Evolutionary conservation across 2,113 vertebrate species (phyloP), one percentile per base, ranked within the genome.

Genomic region (Paralichthys olivaceus): DNA sequence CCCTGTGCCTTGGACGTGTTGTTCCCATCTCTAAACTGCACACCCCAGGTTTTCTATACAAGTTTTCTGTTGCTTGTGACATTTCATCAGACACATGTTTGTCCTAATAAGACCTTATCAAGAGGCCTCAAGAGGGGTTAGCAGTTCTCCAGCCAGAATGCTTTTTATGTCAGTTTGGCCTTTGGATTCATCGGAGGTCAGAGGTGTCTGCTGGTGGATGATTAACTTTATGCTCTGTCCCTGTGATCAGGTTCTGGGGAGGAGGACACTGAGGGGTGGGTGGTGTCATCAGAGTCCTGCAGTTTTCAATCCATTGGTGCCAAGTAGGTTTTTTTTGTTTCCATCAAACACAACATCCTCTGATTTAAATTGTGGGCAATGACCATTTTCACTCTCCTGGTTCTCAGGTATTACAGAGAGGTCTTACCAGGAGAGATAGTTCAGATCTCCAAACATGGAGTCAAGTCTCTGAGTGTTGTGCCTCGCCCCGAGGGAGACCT

Each of bases 271-370:
- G 98, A 99, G 93, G 98, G 97, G 60, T 99, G 98, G 98, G 97
- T 99, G 13, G 96, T 99, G 63, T 99, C 98, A 17, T 99, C 98
- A 6, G 98, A 99, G 91, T 99, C 98, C 32, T 99, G 98, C 83
- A 98, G 98, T 90, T 99, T 98, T 93, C 96, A 99, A 93, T 99
- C 98, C 76, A 98, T 99, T 7, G 98, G 98, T 68, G 98, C 98
- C 69, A 96, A 94, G 97, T 99, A 60, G 93, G 94, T 94, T 84
- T 75, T 72, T 49, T 47, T 17, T 49, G 4, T 49, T 19, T 19
- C 9, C 9, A 51, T 45, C 1, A 40, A 2, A 15, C 22, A 7
- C 13, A n/a, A 12, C 3, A 4, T 72, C 17, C 29, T 20, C 23
- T 7, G 7, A 20, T 13, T 23, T 4, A 25, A 55, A 25, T 45